phyloP scores from a whole-genome alignment of 2,113 vertebrate species.

The Myiozetetes cayanensis region DNA sequence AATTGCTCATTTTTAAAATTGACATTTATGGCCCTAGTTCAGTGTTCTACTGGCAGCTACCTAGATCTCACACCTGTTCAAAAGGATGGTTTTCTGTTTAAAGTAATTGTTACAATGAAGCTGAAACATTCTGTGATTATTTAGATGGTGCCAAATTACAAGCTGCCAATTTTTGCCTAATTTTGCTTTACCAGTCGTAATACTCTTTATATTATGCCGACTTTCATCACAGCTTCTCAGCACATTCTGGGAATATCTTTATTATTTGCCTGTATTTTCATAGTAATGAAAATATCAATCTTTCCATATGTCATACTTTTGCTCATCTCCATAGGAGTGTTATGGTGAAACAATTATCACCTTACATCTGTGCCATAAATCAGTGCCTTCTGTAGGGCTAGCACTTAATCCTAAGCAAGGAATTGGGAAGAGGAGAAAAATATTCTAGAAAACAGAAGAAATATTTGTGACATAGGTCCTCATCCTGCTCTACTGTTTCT shows the following conservation, averaged over 20 bases:
- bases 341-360: not conserved
- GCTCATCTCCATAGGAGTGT: not conserved
- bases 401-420: not conserved
- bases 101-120: not conserved
- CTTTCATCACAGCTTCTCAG: not conserved
- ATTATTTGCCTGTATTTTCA: not conserved
- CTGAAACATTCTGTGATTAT: not conserved
- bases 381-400: not conserved
- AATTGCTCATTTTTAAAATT: not conserved
- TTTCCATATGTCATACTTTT: not conserved
- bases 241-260: not conserved
- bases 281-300: not conserved
- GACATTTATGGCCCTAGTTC: not conserved
- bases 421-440: not conserved
- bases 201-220: not conserved
- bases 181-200: not conserved
- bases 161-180: not conserved
- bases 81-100: not conserved
- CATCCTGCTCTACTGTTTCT: accelerated
- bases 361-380: not conserved
- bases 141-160: not conserved
- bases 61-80: not conserved
- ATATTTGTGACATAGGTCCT: not conserved
- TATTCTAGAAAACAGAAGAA: not conserved
- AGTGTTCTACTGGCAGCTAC: not conserved